phyloP scores from a whole-genome alignment of 2,797 vertebrate genomes.

The Crocidura indochinensis region DNA sequence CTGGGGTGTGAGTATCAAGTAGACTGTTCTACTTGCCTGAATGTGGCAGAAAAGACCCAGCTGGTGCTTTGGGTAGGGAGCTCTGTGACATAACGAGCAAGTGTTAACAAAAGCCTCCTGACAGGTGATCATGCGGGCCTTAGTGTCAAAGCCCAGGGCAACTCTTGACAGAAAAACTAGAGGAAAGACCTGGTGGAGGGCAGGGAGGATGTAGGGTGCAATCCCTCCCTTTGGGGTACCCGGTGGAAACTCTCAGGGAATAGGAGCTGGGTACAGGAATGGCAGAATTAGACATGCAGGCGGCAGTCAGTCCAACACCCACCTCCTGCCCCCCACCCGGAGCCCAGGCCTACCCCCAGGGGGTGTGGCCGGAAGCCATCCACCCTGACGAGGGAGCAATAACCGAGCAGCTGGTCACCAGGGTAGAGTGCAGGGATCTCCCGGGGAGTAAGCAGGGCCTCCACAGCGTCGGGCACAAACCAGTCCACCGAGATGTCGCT shows the following conservation, averaged over 20 bases:
- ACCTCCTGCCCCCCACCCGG: conserved; percentile 66
- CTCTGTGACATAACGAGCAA: background rate
- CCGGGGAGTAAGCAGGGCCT: conserved; percentile 97
- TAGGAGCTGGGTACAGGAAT: background rate
- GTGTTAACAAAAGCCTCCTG: conserved; percentile 3
- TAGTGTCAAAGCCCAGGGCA: conserved; percentile 15
- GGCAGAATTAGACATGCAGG: background rate
- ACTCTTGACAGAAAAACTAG: background rate
- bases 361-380: conserved; percentile 90
- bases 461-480: conserved; percentile 97
- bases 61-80: background rate
- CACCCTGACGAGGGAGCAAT: conserved; percentile 96
- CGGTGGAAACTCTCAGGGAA: background rate
- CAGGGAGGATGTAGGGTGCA: background rate
- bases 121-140: background rate
- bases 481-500: conserved; percentile 98
- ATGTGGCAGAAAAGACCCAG: too few species aligned
- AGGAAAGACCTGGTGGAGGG: background rate
- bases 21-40: too few species aligned
- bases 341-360: conserved; percentile 81
- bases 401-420: conserved; percentile 95
- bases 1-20: background rate
- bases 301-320: background rate
- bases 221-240: background rate
- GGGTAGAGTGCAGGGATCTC: conserved; percentile 97